A percentile compares a stretch with the other conserved stretches of the same genome.
Conservation (phyloP, 2,888 invertebrate genomes). For the Elegia similella region DNA sequence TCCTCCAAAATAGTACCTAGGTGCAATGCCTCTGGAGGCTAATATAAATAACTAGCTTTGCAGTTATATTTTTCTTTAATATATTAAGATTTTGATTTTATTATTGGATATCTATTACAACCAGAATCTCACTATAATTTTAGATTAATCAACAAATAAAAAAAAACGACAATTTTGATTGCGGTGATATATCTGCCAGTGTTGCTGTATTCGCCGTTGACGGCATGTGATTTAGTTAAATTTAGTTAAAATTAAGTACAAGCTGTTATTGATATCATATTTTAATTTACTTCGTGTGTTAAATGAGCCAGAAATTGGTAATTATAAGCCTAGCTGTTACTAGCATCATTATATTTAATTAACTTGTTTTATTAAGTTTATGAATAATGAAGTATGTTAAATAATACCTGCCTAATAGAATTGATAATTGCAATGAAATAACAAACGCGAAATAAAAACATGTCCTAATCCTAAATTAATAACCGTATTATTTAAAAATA, state of each 20-base stretch:
- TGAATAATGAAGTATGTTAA: no score
- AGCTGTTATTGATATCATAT: constrained; percentile 52
- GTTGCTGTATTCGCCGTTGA: constrained; percentile 17
- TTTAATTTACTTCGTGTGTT: constrained; percentile 35
- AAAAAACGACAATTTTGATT: constrained; percentile 7
- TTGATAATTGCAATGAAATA: no score
- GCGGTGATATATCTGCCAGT: constrained; percentile 8
- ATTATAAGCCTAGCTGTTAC: not conserved
- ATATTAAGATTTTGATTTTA: not conserved
- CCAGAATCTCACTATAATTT: constrained; percentile 1
- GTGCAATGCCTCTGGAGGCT: no score
- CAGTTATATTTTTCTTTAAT: not conserved
- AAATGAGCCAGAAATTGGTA: constrained; percentile 1
- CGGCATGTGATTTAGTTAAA: constrained; percentile 74
- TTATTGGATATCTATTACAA: not conserved
- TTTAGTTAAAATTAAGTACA: constrained; percentile 68
- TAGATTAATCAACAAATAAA: not conserved
- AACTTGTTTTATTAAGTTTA: not conserved
- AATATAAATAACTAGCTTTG: no score
- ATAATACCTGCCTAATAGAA: no score
- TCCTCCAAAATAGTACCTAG: no score
- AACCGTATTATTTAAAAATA: no score
- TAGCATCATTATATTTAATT: constrained; percentile 7
- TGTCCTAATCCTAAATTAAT: no score
- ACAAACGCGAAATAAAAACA: no score